Conservation (phyloP, 2,888 invertebrate genomes). For the Phaedon cochleariae region DNA sequence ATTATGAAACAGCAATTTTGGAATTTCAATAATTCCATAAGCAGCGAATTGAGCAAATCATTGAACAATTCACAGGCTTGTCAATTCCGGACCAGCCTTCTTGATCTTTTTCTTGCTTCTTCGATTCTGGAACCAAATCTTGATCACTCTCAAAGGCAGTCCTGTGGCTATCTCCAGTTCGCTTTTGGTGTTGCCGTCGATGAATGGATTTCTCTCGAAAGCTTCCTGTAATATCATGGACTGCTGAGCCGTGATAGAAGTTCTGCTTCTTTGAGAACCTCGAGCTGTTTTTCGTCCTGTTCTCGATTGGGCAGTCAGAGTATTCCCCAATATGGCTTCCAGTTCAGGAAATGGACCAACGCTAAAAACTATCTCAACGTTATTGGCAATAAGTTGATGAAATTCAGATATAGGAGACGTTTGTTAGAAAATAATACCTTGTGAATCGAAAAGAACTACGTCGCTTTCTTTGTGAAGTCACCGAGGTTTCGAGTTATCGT, state of each 20-base stretch:
- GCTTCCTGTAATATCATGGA: conserved; percentile 24
- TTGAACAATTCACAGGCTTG: background rate
- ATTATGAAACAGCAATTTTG: too few relatives aligned
- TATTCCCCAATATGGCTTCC: background rate
- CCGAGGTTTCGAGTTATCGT: too few relatives aligned
- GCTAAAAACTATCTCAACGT: background rate
- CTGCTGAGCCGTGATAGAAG: conserved; percentile 30
- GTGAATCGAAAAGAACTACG: too few relatives aligned
- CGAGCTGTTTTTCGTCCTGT: background rate
- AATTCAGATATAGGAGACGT: too few relatives aligned
- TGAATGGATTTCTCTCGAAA: conserved; percentile 30
- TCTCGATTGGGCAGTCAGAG: background rate
- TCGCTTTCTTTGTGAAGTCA: too few relatives aligned
- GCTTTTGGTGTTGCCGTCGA: conserved; percentile 18
- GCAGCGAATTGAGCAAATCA: too few relatives aligned
- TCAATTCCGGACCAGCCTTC: background rate
- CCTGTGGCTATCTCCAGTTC: conserved; percentile 31
- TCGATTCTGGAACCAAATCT: conserved; percentile 38
- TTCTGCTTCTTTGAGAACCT: conserved; percentile 21
- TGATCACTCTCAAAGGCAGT: conserved; percentile 31
- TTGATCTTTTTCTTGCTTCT: conserved; percentile 30
- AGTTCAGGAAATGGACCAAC: background rate
- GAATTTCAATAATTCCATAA: too few relatives aligned
- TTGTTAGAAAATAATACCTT: background rate
- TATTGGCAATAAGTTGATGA: background rate